Evolutionary conservation across 2,797 vertebrate genomes (phyloP).

Genomic region (Corythornis leucogaster): DNA sequence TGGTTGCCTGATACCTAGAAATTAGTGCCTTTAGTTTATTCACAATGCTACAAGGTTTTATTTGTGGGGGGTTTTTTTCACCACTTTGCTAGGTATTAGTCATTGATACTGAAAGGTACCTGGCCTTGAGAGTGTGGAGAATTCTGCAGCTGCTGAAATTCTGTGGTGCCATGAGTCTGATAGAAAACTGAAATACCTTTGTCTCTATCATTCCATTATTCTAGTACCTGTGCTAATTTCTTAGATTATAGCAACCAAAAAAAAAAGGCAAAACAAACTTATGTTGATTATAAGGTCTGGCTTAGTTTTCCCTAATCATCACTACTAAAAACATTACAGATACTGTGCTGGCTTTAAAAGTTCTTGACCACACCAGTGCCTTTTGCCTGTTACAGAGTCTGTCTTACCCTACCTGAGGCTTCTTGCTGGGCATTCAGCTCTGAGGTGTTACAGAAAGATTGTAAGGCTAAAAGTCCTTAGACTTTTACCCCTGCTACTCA

Average conservation of each 20-base stretch:
- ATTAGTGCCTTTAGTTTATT: not conserved
- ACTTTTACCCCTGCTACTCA: not conserved
- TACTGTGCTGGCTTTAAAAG: not conserved
- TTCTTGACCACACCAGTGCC: not conserved
- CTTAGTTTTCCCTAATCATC: not conserved
- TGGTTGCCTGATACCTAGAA: not conserved
- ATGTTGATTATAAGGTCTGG: not conserved
- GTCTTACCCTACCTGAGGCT: not conserved
- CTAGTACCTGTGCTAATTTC: not conserved
- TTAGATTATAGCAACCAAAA: not conserved
- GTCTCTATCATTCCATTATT: not conserved
- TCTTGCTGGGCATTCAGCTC: rapidly evolving
- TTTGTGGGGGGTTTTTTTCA: not conserved
- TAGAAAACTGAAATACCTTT: not conserved
- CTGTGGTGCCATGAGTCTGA: not conserved
- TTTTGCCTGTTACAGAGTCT: not conserved
- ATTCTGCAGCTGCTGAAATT: not conserved
- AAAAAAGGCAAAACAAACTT: not conserved
- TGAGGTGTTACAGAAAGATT: not conserved
- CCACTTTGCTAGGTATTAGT: not conserved
- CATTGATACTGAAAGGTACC: not conserved
- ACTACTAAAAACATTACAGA: not conserved
- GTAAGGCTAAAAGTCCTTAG: not conserved
- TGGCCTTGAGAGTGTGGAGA: not conserved
- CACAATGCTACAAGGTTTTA: not conserved